Evolutionary conservation across 2,113 vertebrate genomes (phyloP), one percentile per base, ranked within the genome.

Genomic region (Anser brachyrhynchus): DNA sequence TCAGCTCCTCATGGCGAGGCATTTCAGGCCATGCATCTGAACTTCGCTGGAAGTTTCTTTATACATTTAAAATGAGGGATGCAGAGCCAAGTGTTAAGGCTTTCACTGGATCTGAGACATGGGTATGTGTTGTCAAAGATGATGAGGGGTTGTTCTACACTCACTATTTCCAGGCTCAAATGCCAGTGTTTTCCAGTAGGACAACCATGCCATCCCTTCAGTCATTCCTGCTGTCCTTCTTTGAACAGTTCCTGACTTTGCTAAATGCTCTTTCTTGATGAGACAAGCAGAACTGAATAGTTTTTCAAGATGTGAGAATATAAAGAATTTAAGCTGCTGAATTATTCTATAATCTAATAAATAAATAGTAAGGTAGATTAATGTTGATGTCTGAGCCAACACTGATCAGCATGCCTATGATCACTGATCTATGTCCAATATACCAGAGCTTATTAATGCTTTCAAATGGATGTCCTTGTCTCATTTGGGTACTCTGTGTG

Each of bases 1-100:
- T 82, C 62, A 82, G 71, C 49, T 95, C 49, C 44, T 85, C 80
- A 76, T 65, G 88, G 91, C 73, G 89, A 92, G 86, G 83, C 73
- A 81, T 78, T 89, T 89, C 79, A 96, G 86, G 61, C 57, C 23
- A 0, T 1, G 2, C 37, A 54, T 82, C 57, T 86, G 49, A 84
- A 94, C 61, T 84, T 90, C 0, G 0, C 0, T 92, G 83, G 41
- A 94, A 89, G 69, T 72, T 93, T 83, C 67, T 83, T 88, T 87
- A n/a, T 58, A 23, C 19, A 16, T 88, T 64, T 88, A 46, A 92
- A 93, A 84, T 55, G 39, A 90, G 20, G 39, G n/a, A 25, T 59
- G 20, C 22, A 72, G 55, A 92, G 67, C 46, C 37, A 83, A 86
- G 37, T 0, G 0, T 4, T 80, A n/a, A 52, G 22, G 65, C 29